Evolutionary conservation across 2,888 invertebrate species (phyloP), one percentile per base, ranked within the genome.

Genomic region (Bedellia somnulentella): DNA sequence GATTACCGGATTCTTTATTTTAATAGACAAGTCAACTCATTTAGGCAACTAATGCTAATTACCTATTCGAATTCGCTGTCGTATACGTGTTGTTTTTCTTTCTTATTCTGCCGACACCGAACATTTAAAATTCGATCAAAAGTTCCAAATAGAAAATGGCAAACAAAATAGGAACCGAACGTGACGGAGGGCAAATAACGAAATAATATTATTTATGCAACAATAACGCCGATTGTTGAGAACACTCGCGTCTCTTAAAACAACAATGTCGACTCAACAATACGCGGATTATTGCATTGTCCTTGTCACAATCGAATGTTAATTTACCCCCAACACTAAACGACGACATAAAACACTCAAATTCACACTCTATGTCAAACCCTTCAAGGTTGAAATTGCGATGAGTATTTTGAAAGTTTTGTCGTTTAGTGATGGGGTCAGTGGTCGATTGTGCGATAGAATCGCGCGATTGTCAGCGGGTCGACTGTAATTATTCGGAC

Each of bases 261-360:
- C 76, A 76, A 75, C 76, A 76, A 76, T 76, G 76, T 68, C 61
- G 59, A 59, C 47, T 61, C 63, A 60, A 77, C 77, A 77, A 77
- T 77, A 56, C 66, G 44, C 60, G 67, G 77, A 77, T 77, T 77
- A 77, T 75, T 77, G 73, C 75, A 77, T 77, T 77, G 77, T 77
- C 58, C 57, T 57, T 50, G 56, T 57, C 59, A 73, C 70, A 75
- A 68, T 70, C 67, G 62, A 46, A 50, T 51, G 51, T 55, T 56
- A 53, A 50, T 55, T 50, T 45, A 45, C 43, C 41, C 47, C 51
- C 54, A 49, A 50, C 56, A 52, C 61, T 64, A 66, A 53, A 44
- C 46, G 34, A 18, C 3, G 3, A 11, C 2, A 17, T 15, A 8
- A 9, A n/a, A 15, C 33, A 22, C 30, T 25, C 18, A 14, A 40